Evolutionary conservation across 2,797 vertebrate genomes (phyloP).

Genomic region (Lycodopsis pacificus): DNA sequence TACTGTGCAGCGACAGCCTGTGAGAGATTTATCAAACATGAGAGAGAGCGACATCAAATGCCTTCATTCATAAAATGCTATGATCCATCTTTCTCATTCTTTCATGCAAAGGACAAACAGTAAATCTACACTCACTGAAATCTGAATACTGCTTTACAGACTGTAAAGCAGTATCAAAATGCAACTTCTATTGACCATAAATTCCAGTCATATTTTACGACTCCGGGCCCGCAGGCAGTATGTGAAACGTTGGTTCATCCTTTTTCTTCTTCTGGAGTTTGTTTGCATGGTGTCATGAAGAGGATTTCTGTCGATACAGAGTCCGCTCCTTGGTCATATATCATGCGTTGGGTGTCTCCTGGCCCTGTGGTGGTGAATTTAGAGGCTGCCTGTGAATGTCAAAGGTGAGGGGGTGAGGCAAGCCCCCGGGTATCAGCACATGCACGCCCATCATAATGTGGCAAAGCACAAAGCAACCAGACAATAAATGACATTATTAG

Average conservation of each 20-base stretch:
- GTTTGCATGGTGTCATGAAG: constrained; percentile 34
- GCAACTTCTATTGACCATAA: constrained; percentile 47
- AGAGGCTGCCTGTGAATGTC: constrained; percentile 78
- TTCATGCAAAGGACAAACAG: constrained; percentile 8
- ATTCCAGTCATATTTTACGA: constrained; percentile 58
- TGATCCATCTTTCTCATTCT: constrained; percentile 49
- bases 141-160: too few species aligned
- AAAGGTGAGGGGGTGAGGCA: constrained; percentile 64
- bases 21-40: constrained; percentile 25
- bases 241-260: constrained; percentile 19
- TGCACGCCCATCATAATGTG: constrained; percentile 30
- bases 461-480: constrained; percentile 13
- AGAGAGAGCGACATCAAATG: constrained; percentile 31
- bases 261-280: constrained; percentile 23
- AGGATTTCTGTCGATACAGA: constrained; percentile 52
- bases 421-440: constrained; percentile 20
- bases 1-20: constrained; percentile 17
- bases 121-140: constrained; percentile 57
- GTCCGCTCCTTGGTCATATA: constrained; percentile 43
- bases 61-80: constrained; percentile 21
- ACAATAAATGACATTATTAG: constrained; percentile 17
- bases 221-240: neutral
- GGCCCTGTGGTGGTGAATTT: constrained; percentile 82
- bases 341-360: constrained; percentile 63
- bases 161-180: constrained; percentile 42